Evolutionary conservation across 1,140 invertebrate genomes (phyloP), one percentile per base, ranked within the genome.

Genomic region (Papilio xuthus): DNA sequence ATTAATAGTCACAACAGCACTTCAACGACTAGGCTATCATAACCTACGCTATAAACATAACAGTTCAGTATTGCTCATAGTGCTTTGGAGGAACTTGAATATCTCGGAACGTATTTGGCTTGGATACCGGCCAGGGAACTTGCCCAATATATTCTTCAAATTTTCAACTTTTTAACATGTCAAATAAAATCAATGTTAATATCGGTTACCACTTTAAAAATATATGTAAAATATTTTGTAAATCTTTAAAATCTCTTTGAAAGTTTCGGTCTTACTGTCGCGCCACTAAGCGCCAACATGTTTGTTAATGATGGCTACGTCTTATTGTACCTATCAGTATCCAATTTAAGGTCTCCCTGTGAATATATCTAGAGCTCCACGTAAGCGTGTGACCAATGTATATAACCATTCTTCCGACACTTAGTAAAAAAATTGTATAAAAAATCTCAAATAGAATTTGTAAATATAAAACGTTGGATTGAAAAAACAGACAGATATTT

Each of bases 41-140:
- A 63, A 28, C 60, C 23, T 63, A 63, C 13, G 60, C 60, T 63
- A 63, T 28, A 13, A 12, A 60, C 20, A 60, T 60, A 23, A 26
- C 20, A 20, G 12, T 60, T 60, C 10, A 8, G 23, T 26, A 56
- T 56, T 56, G 56, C 56, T 60, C 13, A 56, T 56, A 7, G 23
- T 60, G 56, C 56, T 26, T 60, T 13, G 26, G 56, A 60, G 9
- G 23, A 60, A 56, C 9, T 56, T 4, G 56, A 18, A 60, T 26
- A 56, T 56, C 50, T 56, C 18, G n/a, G 56, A 60, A 60, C 56
- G 56, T 60, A 60, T 60, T 60, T 60, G 56, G 56, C 20, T 60
- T 60, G 56, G 56, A 60, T 60, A 23, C 23, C 23, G n/a, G 56
- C 56, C 56, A 60, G 56, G 23, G 56, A 60, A 60, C 56, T 60